phyloP scores from a whole-genome alignment of 2,888 invertebrate species.

The Cataglyphis cursor region DNA sequence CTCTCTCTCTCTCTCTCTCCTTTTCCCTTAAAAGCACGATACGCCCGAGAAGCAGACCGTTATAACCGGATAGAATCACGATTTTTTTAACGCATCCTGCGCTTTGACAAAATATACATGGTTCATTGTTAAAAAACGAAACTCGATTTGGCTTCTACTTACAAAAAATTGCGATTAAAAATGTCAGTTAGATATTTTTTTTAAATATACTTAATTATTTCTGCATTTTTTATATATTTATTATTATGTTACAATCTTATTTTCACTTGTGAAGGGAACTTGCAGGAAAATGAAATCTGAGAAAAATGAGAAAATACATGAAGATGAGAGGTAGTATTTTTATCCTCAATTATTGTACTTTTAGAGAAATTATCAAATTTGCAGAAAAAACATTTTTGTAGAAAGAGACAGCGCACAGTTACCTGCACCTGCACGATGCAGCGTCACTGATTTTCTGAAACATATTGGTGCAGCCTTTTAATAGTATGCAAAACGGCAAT shows the following conservation, averaged over 20 bases:
- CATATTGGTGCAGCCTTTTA: conserved; percentile 8
- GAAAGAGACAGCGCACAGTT: background rate
- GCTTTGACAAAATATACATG: background rate
- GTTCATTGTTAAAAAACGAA: background rate
- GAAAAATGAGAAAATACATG: too few relatives aligned
- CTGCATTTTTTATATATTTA: too few relatives aligned
- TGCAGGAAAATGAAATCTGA: background rate
- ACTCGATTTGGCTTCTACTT: background rate
- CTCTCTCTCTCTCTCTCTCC: conserved; percentile 1
- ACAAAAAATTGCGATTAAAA: background rate
- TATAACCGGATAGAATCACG: conserved; percentile 41
- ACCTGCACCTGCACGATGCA: background rate
- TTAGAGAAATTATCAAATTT: conserved; percentile 14
- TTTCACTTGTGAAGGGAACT: background rate
- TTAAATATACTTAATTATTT: background rate
- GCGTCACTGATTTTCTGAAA: background rate
- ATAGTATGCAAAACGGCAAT: conserved; percentile 28
- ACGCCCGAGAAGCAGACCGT: conserved; percentile 25
- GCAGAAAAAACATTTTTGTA: background rate
- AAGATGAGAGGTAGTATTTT: background rate
- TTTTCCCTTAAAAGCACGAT: conserved; percentile 48
- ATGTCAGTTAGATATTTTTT: background rate
- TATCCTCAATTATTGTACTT: background rate
- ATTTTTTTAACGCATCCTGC: conserved; percentile 24
- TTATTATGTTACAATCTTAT: background rate